Percentiles rank a stretch among this genome's conserved stretches.
These are phyloP conservation scores for Acomys russatus DNA, from an alignment of 2,797 vertebrate genomes.

Conservation along the genomic window DNA sequence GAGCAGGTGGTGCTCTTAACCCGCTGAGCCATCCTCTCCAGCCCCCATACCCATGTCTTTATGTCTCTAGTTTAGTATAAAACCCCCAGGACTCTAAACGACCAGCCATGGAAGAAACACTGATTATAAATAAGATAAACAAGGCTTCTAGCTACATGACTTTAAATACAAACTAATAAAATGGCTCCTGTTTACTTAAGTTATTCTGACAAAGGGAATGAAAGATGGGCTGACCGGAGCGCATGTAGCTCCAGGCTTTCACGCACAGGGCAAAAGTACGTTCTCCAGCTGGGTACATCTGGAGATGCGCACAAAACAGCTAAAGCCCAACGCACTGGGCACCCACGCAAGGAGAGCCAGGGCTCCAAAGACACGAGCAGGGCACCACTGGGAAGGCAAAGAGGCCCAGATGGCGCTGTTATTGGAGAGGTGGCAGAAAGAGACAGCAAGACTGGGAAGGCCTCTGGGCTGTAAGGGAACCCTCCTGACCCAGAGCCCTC, in stretches of 20 bases:
- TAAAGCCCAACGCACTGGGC: neutral
- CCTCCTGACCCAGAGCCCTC: no score
- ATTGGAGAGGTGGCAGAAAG: neutral
- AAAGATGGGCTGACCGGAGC: neutral
- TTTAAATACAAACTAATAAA: conserved; percentile 9
- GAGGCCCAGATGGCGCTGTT: fast-evolving
- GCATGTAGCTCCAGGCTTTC: neutral
- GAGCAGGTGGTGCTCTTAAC: no score
- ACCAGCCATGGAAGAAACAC: neutral
- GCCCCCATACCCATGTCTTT: no score
- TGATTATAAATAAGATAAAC: conserved; percentile 17
- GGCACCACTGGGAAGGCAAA: neutral
- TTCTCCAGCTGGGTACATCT: neutral
- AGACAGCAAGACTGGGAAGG: neutral
- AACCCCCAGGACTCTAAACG: neutral
- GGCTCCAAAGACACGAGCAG: neutral
- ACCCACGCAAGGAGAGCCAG: neutral
- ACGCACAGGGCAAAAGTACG: neutral
- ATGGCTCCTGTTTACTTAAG: neutral
- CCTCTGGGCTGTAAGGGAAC: no score
- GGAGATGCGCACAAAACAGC: neutral
- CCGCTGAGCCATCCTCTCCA: no score
- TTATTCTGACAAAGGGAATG: neutral
- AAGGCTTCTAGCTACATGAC: neutral
- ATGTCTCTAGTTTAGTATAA: neutral